Percentiles rank a stretch among this genome's conserved stretches.
Conservation (phyloP, 2,888 invertebrate species). For the Corbicula japonica region DNA sequence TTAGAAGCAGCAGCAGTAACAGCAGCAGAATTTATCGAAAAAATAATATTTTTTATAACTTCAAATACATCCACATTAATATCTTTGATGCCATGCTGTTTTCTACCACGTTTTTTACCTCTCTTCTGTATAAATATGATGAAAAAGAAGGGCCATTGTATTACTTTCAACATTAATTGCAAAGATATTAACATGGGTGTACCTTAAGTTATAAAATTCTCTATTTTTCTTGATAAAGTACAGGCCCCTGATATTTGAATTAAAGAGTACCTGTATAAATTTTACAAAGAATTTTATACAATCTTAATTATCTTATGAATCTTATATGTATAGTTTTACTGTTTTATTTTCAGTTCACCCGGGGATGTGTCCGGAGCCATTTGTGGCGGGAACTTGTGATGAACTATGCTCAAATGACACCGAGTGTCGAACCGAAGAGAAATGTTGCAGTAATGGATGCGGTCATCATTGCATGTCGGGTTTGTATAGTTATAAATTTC, state of each 20-base stretch:
- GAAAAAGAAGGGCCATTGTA: too few species aligned
- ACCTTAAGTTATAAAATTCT: not conserved
- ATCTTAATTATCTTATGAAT: not conserved
- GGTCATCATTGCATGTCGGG: conserved; percentile 12
- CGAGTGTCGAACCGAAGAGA: conserved; percentile 4
- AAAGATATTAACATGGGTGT: not conserved
- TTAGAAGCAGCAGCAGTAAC: too few species aligned
- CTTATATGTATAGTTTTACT: not conserved
- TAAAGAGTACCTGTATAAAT: not conserved
- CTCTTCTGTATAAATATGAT: too few species aligned
- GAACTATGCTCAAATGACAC: conserved; percentile 18
- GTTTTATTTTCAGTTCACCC: conserved; percentile 10
- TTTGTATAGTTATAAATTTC: not conserved
- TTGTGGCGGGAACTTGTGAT: not conserved
- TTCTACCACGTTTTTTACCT: too few species aligned
- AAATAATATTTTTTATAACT: too few species aligned
- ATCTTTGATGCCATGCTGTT: too few species aligned
- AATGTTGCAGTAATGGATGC: conserved; percentile 22
- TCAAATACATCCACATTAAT: too few species aligned
- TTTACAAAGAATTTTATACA: not conserved
- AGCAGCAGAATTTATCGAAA: too few species aligned
- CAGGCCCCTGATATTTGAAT: not conserved
- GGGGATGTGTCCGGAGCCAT: conserved; percentile 6
- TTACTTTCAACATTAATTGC: not conserved
- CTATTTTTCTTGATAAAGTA: not conserved